Evolutionary conservation across 2,888 invertebrate genomes (phyloP), one percentile per base, ranked within the genome.

Genomic region (Ormyrus labotus): DNA sequence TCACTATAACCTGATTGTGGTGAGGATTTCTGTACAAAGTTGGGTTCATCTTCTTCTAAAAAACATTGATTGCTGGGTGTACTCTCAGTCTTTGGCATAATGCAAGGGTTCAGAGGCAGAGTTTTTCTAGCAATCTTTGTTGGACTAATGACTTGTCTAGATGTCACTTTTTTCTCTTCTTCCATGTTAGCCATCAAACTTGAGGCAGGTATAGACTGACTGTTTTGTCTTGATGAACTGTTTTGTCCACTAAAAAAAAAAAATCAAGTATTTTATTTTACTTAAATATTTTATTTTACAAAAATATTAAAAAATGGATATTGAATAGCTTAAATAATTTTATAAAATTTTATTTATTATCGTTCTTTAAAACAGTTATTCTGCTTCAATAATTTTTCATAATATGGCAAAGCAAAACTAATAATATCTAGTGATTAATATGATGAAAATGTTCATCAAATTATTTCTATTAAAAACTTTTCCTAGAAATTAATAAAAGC

Each of bases 61-160:
- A 57, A 11, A 51, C 74, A 80, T 10, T 65, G 73, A 11, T 77
- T 57, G 13, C 75, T 82, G 7, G 80, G 13, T 70, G 76, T 69
- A 48, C 73, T 69, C 34, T 81, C 78, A 47, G 55, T 6, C n/a
- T 81, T 81, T 10, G 63, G 50, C 2, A 58, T 34, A 1, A 34
- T 9, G 11, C 10, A 57, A 70, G 2, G 69, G 2, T 51, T 70
- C 4, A 82, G 11, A 9, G 80, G 82, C 77, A 82, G 77, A 19
- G 82, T 71, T 80, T 82, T 82, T 61, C 80, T 77, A 11, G 82
- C 82, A 63, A 82, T 77, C 19, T 73, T 79, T 58, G 60, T 13
- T n/a, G 70, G 2, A 48, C 10, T 70, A 13, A 50, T 81, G 9
- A 8, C 45, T 10, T 74, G 81, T 63, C 63, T 70, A 70, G 6